Evolutionary conservation across 2,888 invertebrate species (phyloP).

Genomic region (Megaustenia siamemsis): DNA sequence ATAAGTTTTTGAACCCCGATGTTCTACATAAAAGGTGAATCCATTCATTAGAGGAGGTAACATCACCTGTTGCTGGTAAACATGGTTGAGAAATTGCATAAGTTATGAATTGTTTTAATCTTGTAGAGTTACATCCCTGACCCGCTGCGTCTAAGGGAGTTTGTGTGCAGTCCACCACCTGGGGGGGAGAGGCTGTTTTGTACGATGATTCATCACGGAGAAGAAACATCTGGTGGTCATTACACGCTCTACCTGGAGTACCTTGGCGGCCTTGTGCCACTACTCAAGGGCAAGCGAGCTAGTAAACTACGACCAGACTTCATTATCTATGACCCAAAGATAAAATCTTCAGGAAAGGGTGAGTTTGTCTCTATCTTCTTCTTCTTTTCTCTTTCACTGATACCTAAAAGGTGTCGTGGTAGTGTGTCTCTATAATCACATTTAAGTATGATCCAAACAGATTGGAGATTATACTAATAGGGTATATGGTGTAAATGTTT

Average conservation of each 20-base stretch:
- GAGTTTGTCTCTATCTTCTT: not conserved
- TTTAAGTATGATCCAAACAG: no score
- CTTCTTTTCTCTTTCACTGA: no score
- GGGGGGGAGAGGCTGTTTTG: conserved; percentile 94
- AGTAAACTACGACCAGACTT: conserved; percentile 99
- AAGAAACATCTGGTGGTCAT: conserved; percentile 80
- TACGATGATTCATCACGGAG: conserved; percentile 96
- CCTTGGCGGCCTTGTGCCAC: conserved; percentile 95
- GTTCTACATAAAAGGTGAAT: no score
- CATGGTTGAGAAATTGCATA: no score
- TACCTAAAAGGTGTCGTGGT: no score
- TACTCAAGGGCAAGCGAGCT: conserved; percentile 95
- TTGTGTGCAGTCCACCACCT: conserved; percentile 94
- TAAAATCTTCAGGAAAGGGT: conserved; percentile 72
- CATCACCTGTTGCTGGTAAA: no score
- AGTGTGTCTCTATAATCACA: no score
- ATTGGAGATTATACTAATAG: no score
- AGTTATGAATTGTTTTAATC: no score
- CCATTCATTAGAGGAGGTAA: no score
- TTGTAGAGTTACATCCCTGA: conserved; percentile 95
- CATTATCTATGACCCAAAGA: conserved; percentile 86
- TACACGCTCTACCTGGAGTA: conserved; percentile 91
- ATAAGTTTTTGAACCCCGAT: no score
- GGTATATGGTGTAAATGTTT: no score
- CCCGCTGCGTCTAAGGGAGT: conserved; percentile 90